Conservation (phyloP, 2,113 vertebrate species). For the Terrapene triunguis region DNA sequence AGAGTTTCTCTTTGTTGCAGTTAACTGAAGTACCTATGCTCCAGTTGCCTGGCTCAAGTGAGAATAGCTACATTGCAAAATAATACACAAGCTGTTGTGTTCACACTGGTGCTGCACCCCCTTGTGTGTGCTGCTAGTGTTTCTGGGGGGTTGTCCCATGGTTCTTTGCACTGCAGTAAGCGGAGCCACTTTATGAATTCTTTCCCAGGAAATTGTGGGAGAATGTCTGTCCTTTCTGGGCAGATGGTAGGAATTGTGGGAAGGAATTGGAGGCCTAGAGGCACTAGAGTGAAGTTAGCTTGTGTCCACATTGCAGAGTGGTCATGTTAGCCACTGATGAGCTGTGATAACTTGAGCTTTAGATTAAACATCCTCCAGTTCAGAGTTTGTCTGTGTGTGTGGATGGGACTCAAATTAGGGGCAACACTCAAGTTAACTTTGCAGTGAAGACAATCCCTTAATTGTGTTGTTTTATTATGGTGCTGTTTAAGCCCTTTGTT, state of each 20-base stretch:
- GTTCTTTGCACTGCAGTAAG: neutral
- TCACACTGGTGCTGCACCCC: rapidly evolving
- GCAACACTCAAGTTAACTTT: neutral
- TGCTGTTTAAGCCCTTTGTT: neutral
- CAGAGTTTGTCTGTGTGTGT: neutral
- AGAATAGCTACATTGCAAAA: neutral
- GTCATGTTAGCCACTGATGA: neutral
- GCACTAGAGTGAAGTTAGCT: neutral
- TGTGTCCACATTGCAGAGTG: neutral
- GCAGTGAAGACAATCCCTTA: neutral
- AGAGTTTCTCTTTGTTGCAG: neutral
- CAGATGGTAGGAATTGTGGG: neutral
- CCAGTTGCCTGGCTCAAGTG: neutral
- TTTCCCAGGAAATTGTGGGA: neutral
- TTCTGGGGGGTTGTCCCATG: neutral
- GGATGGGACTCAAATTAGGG: neutral
- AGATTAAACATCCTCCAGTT: neutral
- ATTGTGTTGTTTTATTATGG: neutral
- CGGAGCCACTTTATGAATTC: neutral
- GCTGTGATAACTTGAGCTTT: neutral
- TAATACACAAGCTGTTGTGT: neutral
- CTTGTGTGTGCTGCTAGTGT: neutral
- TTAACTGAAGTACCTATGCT: neutral
- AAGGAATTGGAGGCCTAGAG: neutral
- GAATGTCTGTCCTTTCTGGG: neutral